Conservation (phyloP, 2,888 invertebrate genomes). For the Andrena fulva region DNA sequence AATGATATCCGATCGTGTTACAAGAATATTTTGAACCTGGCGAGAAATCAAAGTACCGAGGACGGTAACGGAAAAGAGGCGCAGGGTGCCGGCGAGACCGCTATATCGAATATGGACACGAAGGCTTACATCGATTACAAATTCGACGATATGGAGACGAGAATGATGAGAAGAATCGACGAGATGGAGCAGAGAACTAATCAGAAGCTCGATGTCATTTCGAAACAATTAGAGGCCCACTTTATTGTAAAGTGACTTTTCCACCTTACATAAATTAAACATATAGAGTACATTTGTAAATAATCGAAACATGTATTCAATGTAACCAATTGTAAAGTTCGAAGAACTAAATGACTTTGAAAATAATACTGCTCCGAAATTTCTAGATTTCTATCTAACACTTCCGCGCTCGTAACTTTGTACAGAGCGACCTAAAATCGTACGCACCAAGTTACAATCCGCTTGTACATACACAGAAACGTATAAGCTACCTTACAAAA, state of each 20-base stretch:
- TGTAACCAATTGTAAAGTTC: conserved; percentile 9
- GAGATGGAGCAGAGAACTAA: conserved; percentile 79
- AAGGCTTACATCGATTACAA: conserved; percentile 80
- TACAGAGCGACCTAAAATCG: background rate
- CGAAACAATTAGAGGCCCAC: conserved; percentile 65
- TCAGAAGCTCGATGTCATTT: conserved; percentile 81
- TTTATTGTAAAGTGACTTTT: conserved; percentile 42
- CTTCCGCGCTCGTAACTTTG: conserved; percentile 9
- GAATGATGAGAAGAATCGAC: conserved; percentile 77
- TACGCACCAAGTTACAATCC: conserved; percentile 18
- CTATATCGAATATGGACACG: conserved; percentile 54
- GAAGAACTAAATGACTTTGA: conserved; percentile 9
- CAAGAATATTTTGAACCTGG: conserved; percentile 33
- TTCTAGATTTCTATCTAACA: background rate
- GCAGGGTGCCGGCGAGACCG: conserved; percentile 7
- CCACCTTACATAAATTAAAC: conserved; percentile 15
- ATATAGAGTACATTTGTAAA: conserved; percentile 16
- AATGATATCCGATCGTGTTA: conserved; percentile 52
- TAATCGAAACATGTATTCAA: conserved; percentile 39
- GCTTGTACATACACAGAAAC: conserved; percentile 8
- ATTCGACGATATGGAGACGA: conserved; percentile 79
- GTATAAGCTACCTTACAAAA: background rate
- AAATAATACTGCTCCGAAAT: conserved; percentile 23
- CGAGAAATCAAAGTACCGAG: background rate
- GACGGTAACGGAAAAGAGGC: conserved; percentile 13